Evolutionary conservation across 2,797 vertebrate species (phyloP).

Genomic region (Periparus ater): DNA sequence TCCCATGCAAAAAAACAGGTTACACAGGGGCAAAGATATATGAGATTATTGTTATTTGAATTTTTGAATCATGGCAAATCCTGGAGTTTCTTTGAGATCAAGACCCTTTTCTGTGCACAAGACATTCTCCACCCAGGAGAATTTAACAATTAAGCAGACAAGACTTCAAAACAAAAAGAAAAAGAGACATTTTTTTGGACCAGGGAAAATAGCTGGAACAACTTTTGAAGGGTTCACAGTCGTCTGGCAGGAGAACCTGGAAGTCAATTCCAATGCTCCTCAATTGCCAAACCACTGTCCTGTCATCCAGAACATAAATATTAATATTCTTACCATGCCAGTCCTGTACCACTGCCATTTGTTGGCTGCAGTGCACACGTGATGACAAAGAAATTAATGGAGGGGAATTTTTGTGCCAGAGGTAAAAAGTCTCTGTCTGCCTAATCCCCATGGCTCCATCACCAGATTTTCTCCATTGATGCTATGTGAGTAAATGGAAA

Average conservation of each 20-base stretch:
- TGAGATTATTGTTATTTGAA: not conserved
- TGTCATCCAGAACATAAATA: not conserved
- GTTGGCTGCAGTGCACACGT: not conserved
- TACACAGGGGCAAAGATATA: not conserved
- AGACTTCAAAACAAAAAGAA: not conserved
- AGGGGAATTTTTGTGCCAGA: not conserved
- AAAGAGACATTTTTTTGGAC: not conserved
- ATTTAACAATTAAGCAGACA: not conserved
- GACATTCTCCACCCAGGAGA: not conserved
- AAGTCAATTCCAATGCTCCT: not conserved
- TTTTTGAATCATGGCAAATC: not conserved
- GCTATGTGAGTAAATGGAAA: rapidly evolving
- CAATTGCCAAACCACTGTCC: not conserved
- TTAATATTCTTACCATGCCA: not conserved
- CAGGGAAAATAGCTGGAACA: not conserved
- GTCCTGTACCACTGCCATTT: not conserved
- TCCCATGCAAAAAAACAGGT: not conserved
- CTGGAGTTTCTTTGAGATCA: not conserved
- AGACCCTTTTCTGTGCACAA: not conserved
- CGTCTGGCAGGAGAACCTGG: not conserved
- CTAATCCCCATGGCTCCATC: not conserved
- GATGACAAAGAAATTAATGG: not conserved
- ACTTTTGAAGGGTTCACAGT: not conserved
- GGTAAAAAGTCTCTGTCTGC: not conserved
- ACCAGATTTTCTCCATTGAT: not conserved